These are phyloP conservation scores for Nasua narica DNA, from an alignment of 2,797 vertebrate species.

Conservation along the genomic window DNA sequence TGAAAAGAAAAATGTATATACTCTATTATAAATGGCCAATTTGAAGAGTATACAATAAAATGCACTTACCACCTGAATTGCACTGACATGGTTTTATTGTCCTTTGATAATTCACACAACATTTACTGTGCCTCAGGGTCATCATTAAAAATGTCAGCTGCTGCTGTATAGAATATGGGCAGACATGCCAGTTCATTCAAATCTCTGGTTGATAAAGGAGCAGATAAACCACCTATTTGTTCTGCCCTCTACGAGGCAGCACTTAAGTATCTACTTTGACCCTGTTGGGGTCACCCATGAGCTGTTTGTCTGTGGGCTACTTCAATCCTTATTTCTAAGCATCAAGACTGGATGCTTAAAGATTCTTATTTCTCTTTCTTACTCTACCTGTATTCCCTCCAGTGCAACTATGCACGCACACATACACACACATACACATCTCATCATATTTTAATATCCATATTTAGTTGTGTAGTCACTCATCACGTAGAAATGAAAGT, in stretches of 20 bases:
- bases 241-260: neutral
- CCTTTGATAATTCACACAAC: neutral
- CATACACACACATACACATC: neutral
- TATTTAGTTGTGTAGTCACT: slow-evolving; percentile 30
- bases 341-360: neutral
- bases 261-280: neutral
- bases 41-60: neutral
- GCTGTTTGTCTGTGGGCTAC: neutral
- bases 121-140: neutral
- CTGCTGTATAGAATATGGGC: neutral
- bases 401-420: neutral
- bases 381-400: neutral
- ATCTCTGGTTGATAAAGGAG: neutral
- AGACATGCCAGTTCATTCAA: neutral
- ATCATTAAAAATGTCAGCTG: neutral
- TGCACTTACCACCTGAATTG: neutral
- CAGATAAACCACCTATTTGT: slow-evolving; percentile 1
- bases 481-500: slow-evolving; percentile 62
- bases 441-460: neutral
- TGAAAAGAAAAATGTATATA: neutral
- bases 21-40: neutral
- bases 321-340: neutral
- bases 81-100: neutral
- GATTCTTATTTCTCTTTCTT: neutral
- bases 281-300: neutral